phyloP scores from a whole-genome alignment of 35 echinoderm and acorn worm genomes.

The Acanthaster planci region DNA sequence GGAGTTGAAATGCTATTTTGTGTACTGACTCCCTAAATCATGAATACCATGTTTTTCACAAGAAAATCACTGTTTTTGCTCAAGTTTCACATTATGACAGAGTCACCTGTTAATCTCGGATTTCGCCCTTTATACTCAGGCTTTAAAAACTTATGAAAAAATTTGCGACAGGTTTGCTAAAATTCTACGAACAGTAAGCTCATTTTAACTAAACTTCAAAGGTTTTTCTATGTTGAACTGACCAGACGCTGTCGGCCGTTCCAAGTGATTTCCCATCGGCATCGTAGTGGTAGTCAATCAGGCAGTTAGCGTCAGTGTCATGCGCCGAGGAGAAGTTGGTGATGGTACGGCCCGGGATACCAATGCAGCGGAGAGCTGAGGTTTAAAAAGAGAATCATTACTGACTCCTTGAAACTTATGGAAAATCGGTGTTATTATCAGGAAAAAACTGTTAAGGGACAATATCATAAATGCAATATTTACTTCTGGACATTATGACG shows the following conservation, averaged over 20 bases:
- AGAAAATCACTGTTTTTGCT: no score
- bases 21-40: no score
- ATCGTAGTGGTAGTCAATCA: constrained; percentile 82
- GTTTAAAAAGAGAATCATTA: not conserved
- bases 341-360: constrained; percentile 78
- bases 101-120: no score
- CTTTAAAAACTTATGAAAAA: no score
- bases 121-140: no score
- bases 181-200: not conserved
- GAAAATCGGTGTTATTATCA: not conserved
- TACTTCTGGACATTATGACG: not conserved
- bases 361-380: constrained; percentile 74
- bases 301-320: constrained; percentile 79
- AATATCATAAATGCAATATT: not conserved
- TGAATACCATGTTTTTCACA: no score
- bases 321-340: constrained; percentile 90
- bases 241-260: constrained; percentile 89
- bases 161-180: no score
- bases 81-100: no score
- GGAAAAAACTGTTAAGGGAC: not conserved
- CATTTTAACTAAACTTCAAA: not conserved
- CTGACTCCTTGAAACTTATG: not conserved
- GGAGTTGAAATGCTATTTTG: no score
- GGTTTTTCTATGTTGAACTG: not conserved
- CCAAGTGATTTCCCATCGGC: constrained; percentile 46